These are phyloP conservation scores for Polypterus senegalus DNA, from an alignment of 2,113 vertebrate genomes.

Conservation along the genomic window DNA sequence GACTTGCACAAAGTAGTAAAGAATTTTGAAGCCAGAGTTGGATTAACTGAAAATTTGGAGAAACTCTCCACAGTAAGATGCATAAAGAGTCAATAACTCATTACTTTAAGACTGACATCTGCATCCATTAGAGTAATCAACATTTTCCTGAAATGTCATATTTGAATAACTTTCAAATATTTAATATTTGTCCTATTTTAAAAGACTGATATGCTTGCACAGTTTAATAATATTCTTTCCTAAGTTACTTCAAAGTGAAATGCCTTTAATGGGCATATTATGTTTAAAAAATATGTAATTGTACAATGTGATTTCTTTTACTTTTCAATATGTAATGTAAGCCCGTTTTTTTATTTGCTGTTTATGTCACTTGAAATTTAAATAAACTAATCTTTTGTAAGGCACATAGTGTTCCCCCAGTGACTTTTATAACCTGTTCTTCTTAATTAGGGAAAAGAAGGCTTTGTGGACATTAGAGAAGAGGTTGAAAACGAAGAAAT, in stretches of 20 bases:
- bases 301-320: not conserved
- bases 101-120: conserved; percentile 16
- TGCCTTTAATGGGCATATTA: conserved; percentile 9
- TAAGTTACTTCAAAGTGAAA: conserved; percentile 30
- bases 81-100: conserved; percentile 24
- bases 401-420: not conserved
- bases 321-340: not conserved
- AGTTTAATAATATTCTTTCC: conserved; percentile 50
- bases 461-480: conserved; percentile 84
- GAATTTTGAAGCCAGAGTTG: conserved; percentile 77
- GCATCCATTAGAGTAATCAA: conserved; percentile 7
- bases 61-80: conserved; percentile 68
- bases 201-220: conserved; percentile 56
- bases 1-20: conserved; percentile 73
- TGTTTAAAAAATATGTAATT: not conserved
- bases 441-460: conserved; percentile 54
- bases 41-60: conserved; percentile 65
- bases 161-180: conserved; percentile 41
- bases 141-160: conserved; percentile 26
- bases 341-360: not conserved
- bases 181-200: conserved; percentile 37
- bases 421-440: conserved; percentile 4
- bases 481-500: conserved; percentile 47
- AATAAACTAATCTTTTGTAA: not conserved
- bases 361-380: not conserved